Base-by-base conservation (phyloP, 2,113 vertebrate genomes). In the Rhea americana region DNA sequence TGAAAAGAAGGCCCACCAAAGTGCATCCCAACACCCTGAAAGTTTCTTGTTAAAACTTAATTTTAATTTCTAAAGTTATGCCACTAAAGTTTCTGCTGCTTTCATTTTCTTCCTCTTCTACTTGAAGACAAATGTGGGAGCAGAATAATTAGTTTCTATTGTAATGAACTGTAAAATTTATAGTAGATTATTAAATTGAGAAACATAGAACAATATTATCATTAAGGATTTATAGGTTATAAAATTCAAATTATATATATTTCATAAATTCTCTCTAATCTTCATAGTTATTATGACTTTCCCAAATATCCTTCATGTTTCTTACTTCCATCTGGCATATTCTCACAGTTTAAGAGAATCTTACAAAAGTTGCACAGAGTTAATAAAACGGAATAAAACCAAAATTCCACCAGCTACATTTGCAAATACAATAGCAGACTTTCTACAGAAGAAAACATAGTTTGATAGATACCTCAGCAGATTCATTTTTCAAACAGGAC, bases 181-280 rank as follows among this genome's bases (percentile, higher is more conserved):
- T 78, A 83, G 95, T 39, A 83, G 56, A 91, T 93, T 94, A 91
- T 96, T 89, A 86, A 91, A 96, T 45, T 93, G 76, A 93, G 89
- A 78, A 84, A 56, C 90, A 90, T 53, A 88, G 94, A 94, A 94
- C 93, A 96, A 95, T 96, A 95, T 96, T 83, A 93, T 95, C 91
- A 91, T 94, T 95, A 91, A 93, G 91, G 91, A 96, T 95, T 94
- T 93, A 93, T 96, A 93, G 70, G 70, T 90, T 94, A 78, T 94
- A 93, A 93, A 91, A 93, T 81, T 85, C 87, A 94, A 93, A 93
- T 93, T 74, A 90, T 50, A 90, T 91, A 53, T 84, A 91, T 95
- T 94, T 96, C 87, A 94, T 94, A 91, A 93, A 94, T 94, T 94
- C 66, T 72, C 43, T 63, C 70, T n/a, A 82, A 78, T 94, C 76